These are phyloP conservation scores for Trichogramma evanescens DNA, from an alignment of 2,888 invertebrate species.

Conservation along the genomic window DNA sequence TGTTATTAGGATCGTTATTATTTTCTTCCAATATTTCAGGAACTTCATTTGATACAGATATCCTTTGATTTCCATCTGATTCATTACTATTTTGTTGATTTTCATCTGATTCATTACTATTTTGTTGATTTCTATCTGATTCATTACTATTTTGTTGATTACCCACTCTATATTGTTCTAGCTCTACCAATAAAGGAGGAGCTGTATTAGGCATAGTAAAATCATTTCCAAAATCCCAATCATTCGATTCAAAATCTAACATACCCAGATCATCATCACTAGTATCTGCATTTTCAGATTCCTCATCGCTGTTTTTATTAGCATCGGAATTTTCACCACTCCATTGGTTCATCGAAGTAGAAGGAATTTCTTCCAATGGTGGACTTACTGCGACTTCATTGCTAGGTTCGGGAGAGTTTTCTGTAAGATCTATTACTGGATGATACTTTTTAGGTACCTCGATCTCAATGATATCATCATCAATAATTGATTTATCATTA, in stretches of 20 bases:
- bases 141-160: background rate
- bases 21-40: slow-evolving; percentile 32
- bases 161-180: background rate
- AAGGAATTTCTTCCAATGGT: background rate
- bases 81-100: no score
- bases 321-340: background rate
- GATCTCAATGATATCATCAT: slow-evolving; percentile 16
- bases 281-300: slow-evolving; percentile 1
- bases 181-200: background rate
- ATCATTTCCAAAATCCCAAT: slow-evolving; percentile 17
- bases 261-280: background rate
- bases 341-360: background rate
- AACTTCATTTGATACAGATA: background rate
- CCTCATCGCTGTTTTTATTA: background rate
- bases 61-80: background rate
- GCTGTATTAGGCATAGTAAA: background rate
- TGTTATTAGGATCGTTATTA: slow-evolving; percentile 37
- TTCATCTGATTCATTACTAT: background rate
- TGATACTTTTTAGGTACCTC: slow-evolving; percentile 9
- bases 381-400: background rate
- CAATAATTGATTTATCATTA: slow-evolving; percentile 7
- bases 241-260: slow-evolving; percentile 12
- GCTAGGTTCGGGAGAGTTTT: background rate
- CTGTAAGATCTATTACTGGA: slow-evolving; percentile 19
- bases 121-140: background rate